Evolutionary conservation across 1,140 invertebrate genomes (phyloP), one percentile per base, ranked within the genome.

Genomic region (Ctenoplectra terminalis): DNA sequence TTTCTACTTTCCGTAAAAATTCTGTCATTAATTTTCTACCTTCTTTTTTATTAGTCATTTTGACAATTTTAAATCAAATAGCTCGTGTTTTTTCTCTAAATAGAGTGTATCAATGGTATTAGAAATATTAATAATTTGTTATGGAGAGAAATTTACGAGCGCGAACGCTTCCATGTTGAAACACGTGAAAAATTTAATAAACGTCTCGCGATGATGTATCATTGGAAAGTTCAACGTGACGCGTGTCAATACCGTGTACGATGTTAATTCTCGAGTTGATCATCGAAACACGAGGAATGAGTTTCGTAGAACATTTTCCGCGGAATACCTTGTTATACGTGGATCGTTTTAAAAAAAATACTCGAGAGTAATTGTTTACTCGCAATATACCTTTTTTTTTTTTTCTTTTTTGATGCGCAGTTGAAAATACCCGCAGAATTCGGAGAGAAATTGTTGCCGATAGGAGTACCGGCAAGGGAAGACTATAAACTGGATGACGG

Each of bases 401-500:
- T 85, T 61, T 60, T 6, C 43, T 74, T 69, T 52, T 17, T 50
- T 70, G 46, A 48, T 56, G 37, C 86, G 78, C 43, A 83, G 91
- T 54, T 93, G 50, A 86, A 78, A 61, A 54, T 71, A 8, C 77
- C 84, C 9, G 82, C 89, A 13, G 75, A 87, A 64, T 90, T 91
- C 29, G 86, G 83, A 31, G 88, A 88, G 50, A 85, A 87, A 54
- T 87, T 93, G 17, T 87, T 89, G 40, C 86, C 91, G 9, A 90
- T 92, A 52, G 74, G 66, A 15, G 66, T 93, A 6, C 90, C 91
- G 1, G 67, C 77, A 29, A 79, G 54, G 23, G 29, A 71, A 29
- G 84, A 86, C 31, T 76, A 87, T 72, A 31, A 71, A 29, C 17
- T 86, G 7, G 23, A 52, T n/a, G 85, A 86, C 71, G 94, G 93